Percentiles rank a stretch among this genome's conserved stretches.
phyloP scores from a whole-genome alignment of 2,797 vertebrate genomes.

The Pantherophis alleghaniensis region DNA sequence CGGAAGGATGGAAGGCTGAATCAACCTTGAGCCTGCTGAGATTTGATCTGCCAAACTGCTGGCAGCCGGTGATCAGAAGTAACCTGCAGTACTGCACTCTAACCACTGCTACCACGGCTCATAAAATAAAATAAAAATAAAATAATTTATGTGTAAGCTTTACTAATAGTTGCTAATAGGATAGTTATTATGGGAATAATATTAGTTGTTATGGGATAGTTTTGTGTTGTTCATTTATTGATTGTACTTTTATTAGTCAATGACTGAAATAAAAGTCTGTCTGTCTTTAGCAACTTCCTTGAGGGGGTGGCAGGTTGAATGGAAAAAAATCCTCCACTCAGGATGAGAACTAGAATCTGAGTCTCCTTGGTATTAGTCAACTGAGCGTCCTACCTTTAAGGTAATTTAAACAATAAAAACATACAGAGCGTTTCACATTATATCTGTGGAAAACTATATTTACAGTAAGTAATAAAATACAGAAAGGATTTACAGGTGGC shows the following conservation, averaged over 20 bases:
- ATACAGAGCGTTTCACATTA: background rate
- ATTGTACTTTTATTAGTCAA: background rate
- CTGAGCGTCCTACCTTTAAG: background rate
- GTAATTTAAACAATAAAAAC: background rate
- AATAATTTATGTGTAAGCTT: background rate
- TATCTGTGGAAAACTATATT: background rate
- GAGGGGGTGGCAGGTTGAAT: background rate
- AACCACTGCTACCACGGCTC: too few species aligned
- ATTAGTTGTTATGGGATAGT: background rate
- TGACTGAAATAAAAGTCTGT: background rate
- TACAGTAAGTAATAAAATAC: background rate
- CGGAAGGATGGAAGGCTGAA: too few species aligned
- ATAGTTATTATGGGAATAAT: too few species aligned
- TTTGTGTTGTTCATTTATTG: background rate
- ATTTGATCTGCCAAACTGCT: too few species aligned
- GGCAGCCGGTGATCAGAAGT: too few species aligned
- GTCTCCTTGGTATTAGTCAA: background rate
- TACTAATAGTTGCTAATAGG: background rate
- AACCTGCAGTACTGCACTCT: too few species aligned
- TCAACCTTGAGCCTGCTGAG: too few species aligned
- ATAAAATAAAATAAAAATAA: background rate
- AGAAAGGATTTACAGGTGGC: background rate
- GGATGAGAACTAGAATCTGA: background rate
- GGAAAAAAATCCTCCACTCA: background rate
- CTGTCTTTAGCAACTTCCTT: background rate